These are phyloP conservation scores for Calyptomena viridis DNA, from an alignment of 2,113 vertebrate species.

Conservation along the genomic window DNA sequence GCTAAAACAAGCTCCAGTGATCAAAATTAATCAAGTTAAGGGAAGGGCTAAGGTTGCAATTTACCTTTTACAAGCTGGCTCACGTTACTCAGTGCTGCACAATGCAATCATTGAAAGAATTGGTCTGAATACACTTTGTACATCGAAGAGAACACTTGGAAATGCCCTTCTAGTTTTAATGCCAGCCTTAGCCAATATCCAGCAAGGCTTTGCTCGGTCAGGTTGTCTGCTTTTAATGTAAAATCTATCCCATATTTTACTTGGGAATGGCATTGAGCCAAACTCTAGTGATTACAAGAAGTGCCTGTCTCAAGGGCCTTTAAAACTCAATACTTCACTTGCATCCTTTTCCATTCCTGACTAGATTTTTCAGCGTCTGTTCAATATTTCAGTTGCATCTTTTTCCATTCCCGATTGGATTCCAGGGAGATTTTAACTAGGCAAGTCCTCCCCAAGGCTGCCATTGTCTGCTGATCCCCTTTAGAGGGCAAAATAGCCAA, in stretches of 20 bases:
- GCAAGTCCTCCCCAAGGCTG: neutral
- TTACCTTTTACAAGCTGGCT: slow-evolving; percentile 34
- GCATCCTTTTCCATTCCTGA: neutral
- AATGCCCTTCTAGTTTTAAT: neutral
- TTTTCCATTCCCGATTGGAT: neutral
- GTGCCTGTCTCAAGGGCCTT: neutral
- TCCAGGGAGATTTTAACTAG: neutral
- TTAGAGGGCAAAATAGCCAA: neutral
- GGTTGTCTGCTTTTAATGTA: neutral
- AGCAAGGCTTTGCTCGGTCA: neutral
- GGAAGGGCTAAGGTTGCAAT: slow-evolving; percentile 13
- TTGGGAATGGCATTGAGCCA: neutral
- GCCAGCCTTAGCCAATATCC: neutral
- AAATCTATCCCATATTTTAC: neutral
- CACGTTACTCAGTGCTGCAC: neutral
- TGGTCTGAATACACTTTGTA: neutral
- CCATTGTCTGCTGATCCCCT: neutral
- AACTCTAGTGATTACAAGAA: neutral
- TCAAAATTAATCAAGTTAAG: slow-evolving; percentile 49
- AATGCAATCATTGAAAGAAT: neutral
- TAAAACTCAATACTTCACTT: neutral
- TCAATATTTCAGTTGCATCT: neutral
- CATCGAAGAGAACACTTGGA: neutral
- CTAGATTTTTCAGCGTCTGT: neutral
- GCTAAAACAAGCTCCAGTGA: slow-evolving; percentile 20